These are phyloP conservation scores for Phymatocera aterrima DNA, from an alignment of 2,888 invertebrate species.

Conservation along the genomic window DNA sequence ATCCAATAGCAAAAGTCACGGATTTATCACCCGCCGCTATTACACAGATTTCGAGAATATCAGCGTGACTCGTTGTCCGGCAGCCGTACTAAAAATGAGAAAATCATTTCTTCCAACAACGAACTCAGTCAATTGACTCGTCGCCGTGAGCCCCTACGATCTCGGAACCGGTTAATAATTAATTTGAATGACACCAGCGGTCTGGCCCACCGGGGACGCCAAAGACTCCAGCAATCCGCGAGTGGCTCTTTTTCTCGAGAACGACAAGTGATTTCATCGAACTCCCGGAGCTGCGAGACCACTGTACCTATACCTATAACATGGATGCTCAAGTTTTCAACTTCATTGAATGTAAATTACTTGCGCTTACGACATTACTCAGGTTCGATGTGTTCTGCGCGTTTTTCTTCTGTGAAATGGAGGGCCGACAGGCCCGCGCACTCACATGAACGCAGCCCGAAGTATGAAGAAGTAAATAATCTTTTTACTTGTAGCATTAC, in stretches of 20 bases:
- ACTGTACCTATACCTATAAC: not conserved
- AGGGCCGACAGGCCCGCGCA: too few relatives aligned
- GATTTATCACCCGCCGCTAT: not conserved
- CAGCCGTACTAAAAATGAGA: not conserved
- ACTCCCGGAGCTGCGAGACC: not conserved
- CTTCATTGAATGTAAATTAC: not conserved
- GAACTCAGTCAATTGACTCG: conserved; percentile 18
- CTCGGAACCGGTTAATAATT: conserved; percentile 13
- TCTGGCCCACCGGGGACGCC: conserved; percentile 15
- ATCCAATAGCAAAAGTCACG: not conserved
- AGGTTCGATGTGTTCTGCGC: not conserved
- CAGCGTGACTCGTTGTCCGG: too few relatives aligned
- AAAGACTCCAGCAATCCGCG: conserved; percentile 18
- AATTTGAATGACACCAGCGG: conserved; percentile 19
- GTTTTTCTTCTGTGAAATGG: not conserved
- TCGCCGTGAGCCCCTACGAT: not conserved
- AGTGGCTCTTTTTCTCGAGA: not conserved
- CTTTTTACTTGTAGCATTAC: not conserved
- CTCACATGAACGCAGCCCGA: not conserved
- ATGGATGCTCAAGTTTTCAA: not conserved
- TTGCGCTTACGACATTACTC: too few relatives aligned
- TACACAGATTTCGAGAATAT: too few relatives aligned
- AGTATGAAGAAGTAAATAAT: not conserved
- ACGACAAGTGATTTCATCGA: conserved; percentile 6
- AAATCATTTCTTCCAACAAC: not conserved